Evolutionary conservation across 2,797 vertebrate genomes (phyloP), one percentile per base, ranked within the genome.

Genomic region (Leptodactylus fallax): DNA sequence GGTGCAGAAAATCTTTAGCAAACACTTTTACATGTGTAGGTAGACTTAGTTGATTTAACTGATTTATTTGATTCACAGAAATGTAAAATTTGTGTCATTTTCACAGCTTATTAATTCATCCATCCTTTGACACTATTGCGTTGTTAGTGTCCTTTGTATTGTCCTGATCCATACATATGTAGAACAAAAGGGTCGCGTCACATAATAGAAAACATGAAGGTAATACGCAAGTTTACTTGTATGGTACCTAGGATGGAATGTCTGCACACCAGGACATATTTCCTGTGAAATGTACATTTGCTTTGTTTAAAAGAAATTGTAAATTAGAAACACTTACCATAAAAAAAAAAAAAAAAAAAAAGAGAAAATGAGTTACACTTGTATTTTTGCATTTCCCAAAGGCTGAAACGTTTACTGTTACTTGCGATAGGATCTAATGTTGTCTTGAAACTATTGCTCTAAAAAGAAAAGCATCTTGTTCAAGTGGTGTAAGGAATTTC

Each of bases 261-360:
- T 79, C 63, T 19, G 9, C 74, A 80, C 61, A 56, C 11, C 51
- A 65, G 47, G 12, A n/a, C 23, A 8, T 67, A 51, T 85, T 85
- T 65, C 45, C 58, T 85, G 69, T 56, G 14, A 58, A n/a, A 7
- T 77, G 51, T 61, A 74, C 53, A 85, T 85, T 61, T 14, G 45
- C 36, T 69, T 10, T 17, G 23, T 23, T 69, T 16, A 83, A 74
- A 74, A 69, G 7, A 72, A 71, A 69, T n/a, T 58, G 69, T 47
- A 71, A 84, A 84, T 84, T 84, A 56, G 55, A 84, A 84, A 74
- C 69, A 56, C 81, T 55, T 36, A 67, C 14, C 14, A 71, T 55
- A 3, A 69, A 81, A 81, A 47, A n/a, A 36, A 11, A 0, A 17
- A 21, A 72, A 36, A 23, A 58, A 58, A 19, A 19, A n/a, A 61